phyloP scores from a whole-genome alignment of 2,888 invertebrate genomes.

The Mythimna vitellina region DNA sequence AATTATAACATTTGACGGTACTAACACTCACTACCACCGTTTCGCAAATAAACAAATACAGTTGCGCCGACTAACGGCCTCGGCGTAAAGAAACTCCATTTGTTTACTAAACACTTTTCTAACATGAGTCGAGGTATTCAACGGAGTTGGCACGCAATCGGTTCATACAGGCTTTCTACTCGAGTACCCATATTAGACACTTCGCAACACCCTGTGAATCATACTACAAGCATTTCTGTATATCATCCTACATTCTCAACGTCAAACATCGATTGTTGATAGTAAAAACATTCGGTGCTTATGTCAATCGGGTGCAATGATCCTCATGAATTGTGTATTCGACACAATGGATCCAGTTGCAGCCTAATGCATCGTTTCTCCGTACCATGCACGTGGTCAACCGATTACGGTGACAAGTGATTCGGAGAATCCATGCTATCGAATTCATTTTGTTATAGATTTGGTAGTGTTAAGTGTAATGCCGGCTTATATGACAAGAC shows the following conservation, averaged over 20 bases:
- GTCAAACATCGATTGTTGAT: conserved; percentile 33
- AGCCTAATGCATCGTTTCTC: conserved; percentile 65
- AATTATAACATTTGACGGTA: too few relatives aligned
- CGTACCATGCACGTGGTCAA: conserved; percentile 57
- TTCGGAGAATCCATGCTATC: conserved; percentile 68
- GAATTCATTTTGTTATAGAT: conserved; percentile 31
- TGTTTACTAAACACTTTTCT: conserved; percentile 58
- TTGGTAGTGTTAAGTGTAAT: conserved; percentile 22
- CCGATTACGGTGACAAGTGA: conserved; percentile 39
- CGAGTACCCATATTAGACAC: conserved; percentile 17
- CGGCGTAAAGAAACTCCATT: conserved; percentile 29
- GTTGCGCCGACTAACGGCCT: background rate
- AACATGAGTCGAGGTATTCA: conserved; percentile 34
- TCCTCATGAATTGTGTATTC: conserved; percentile 54
- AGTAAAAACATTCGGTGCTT: conserved; percentile 36
- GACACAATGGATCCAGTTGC: conserved; percentile 56
- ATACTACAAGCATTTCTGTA: conserved; percentile 44
- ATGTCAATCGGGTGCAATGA: conserved; percentile 63
- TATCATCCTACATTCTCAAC: conserved; percentile 29
- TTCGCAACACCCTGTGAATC: conserved; percentile 41
- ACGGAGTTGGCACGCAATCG: conserved; percentile 49
- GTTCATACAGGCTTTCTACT: conserved; percentile 39
- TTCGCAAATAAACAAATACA: conserved; percentile 15
- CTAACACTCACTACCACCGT: background rate
- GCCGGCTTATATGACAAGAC: conserved; percentile 9